Conservation (phyloP, 2,888 invertebrate species). For the Drosophila percnosoma region DNA sequence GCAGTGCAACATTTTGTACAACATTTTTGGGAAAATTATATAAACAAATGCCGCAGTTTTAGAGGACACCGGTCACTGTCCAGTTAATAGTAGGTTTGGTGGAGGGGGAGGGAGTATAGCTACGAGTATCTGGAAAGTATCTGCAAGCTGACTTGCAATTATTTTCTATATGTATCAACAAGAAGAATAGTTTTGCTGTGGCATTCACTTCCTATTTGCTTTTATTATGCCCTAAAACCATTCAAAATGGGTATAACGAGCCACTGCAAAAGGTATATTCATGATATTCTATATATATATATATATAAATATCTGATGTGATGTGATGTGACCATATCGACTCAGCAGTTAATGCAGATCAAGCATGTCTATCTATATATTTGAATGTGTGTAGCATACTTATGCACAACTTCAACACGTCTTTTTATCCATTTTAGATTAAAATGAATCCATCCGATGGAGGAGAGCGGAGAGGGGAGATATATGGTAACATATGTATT, state of each 20-base stretch:
- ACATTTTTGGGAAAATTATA: slow-evolving; percentile 73
- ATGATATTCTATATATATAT: neutral
- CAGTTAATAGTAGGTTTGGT: slow-evolving; percentile 15
- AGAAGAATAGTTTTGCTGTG: slow-evolving; percentile 11
- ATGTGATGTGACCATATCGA: neutral
- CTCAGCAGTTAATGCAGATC: neutral
- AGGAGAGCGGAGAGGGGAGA: too few species aligned
- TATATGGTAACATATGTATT: slow-evolving; percentile 3
- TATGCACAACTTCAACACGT: neutral
- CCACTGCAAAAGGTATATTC: neutral
- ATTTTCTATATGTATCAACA: neutral
- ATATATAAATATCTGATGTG: too few species aligned
- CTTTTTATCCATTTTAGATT: neutral
- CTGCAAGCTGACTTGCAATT: slow-evolving; percentile 1
- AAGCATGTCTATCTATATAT: neutral
- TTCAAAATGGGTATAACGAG: neutral
- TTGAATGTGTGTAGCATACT: neutral
- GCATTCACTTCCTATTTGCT: slow-evolving; percentile 3
- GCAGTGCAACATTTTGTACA: slow-evolving; percentile 63
- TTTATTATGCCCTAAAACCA: neutral
- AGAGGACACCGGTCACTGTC: slow-evolving; percentile 23
- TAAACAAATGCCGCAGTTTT: slow-evolving; percentile 63
- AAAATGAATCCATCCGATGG: neutral
- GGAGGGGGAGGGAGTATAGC: neutral
- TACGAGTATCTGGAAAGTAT: slow-evolving; percentile 8